Evolutionary conservation across 2,113 vertebrate species (phyloP).

Genomic region (Todiramphus saurophagus): DNA sequence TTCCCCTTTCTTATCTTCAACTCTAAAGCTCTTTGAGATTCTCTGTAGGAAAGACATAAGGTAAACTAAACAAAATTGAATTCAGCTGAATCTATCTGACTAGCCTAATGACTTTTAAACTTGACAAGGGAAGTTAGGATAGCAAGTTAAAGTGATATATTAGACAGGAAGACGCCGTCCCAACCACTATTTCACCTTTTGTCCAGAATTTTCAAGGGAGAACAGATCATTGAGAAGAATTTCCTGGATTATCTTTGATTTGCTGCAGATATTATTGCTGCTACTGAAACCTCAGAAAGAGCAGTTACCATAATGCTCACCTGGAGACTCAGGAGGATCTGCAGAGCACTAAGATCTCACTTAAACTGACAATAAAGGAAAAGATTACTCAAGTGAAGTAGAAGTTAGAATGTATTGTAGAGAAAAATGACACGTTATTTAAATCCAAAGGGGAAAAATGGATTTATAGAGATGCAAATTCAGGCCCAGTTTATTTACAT

Average conservation of each 20-base stretch:
- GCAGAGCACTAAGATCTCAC: neutral
- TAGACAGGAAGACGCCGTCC: neutral
- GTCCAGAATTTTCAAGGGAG: neutral
- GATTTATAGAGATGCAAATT: neutral
- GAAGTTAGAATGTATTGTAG: neutral
- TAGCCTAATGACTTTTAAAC: neutral
- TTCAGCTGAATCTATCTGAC: neutral
- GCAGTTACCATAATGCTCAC: neutral
- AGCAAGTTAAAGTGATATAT: neutral
- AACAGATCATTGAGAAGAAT: neutral
- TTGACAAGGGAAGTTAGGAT: neutral
- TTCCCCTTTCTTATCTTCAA: neutral
- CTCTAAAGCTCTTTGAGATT: neutral
- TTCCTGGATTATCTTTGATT: neutral
- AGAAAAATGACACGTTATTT: neutral
- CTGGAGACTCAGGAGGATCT: neutral
- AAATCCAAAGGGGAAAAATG: neutral
- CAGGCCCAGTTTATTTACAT: neutral
- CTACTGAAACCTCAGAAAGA: neutral
- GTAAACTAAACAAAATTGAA: neutral
- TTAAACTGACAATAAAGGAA: neutral
- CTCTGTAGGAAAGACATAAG: neutral
- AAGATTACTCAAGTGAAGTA: neutral
- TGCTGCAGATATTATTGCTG: neutral
- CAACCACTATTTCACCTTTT: neutral